A percentile compares a stretch with the other conserved stretches of the same genome.
Evolutionary conservation across 2,888 invertebrate species (phyloP).

Genomic region (Oxycera nigricornis): DNA sequence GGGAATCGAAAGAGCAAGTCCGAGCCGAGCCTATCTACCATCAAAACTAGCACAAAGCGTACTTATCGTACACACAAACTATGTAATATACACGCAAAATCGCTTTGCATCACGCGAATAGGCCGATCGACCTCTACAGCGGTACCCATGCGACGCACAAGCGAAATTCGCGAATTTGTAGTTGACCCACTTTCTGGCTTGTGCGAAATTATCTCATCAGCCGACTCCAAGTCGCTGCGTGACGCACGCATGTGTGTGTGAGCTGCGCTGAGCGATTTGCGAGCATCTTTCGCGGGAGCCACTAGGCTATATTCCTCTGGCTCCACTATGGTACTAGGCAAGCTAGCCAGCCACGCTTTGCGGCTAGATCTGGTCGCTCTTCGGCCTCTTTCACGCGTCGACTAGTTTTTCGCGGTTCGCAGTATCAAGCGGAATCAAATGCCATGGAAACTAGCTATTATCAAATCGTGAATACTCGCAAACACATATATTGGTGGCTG

Average conservation of each 20-base stretch:
- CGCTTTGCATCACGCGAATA: not conserved
- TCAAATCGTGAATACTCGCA: not conserved
- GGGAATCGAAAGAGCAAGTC: too few relatives aligned
- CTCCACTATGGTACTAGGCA: not conserved
- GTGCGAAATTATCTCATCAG: constrained; percentile 35
- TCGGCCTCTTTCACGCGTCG: not conserved
- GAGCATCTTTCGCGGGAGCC: constrained; percentile 5
- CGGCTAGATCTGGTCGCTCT: not conserved
- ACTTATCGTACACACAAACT: not conserved
- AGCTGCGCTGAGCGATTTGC: not conserved
- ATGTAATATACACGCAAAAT: not conserved
- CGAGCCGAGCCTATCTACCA: too few relatives aligned
- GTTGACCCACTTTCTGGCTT: constrained; percentile 37
- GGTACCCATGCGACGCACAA: constrained; percentile 11
- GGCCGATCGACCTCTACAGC: not conserved
- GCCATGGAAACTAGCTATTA: not conserved
- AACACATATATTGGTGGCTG: not conserved
- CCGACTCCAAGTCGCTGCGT: constrained; percentile 11
- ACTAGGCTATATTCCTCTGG: not conserved
- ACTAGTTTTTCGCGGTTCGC: not conserved
- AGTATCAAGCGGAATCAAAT: not conserved
- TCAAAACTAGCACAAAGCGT: too few relatives aligned
- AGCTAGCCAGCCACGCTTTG: not conserved
- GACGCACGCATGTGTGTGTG: constrained; percentile 36
- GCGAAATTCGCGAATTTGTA: constrained; percentile 35